phyloP scores from a whole-genome alignment of 2,888 invertebrate species.

The Branchipolynoe longqiensis region DNA sequence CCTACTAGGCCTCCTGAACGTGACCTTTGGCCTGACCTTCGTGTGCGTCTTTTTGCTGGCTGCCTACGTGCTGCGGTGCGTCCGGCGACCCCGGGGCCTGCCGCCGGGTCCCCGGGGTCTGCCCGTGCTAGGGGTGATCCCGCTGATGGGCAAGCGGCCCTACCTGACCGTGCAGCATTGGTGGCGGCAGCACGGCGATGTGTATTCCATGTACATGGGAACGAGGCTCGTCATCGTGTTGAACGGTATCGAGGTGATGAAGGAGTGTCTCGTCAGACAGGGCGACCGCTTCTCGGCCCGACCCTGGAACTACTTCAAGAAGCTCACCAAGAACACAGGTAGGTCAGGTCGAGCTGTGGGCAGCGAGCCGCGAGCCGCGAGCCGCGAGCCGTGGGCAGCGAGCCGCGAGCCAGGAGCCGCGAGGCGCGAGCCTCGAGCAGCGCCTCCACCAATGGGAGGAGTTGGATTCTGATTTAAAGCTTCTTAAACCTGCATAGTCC shows the following conservation, averaged over 20 bases:
- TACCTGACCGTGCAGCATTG: constrained; percentile 64
- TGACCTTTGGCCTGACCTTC: constrained; percentile 32
- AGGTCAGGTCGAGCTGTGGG: too few relatives aligned
- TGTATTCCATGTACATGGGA: constrained; percentile 69
- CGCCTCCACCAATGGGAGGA: too few relatives aligned
- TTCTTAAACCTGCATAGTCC: too few relatives aligned
- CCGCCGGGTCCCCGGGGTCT: constrained; percentile 67
- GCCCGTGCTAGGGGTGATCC: constrained; percentile 67
- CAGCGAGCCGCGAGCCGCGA: too few relatives aligned
- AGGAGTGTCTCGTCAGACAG: constrained; percentile 69
- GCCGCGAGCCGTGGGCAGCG: too few relatives aligned
- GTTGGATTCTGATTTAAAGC: too few relatives aligned
- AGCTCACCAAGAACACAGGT: constrained; percentile 67
- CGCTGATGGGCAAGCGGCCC: constrained; percentile 64
- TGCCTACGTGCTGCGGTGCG: constrained; percentile 5
- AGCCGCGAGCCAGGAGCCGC: too few relatives aligned
- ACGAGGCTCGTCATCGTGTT: constrained; percentile 68
- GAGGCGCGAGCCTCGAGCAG: too few relatives aligned
- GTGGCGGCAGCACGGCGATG: constrained; percentile 69
- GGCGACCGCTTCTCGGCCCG: constrained; percentile 67
- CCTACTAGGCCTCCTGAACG: constrained; percentile 22
- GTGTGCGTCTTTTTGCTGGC: constrained; percentile 47
- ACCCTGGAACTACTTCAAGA: constrained; percentile 69
- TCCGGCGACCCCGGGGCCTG: constrained; percentile 23
- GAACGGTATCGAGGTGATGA: constrained; percentile 68